These are phyloP conservation scores for Varroa destructor DNA, from an alignment of 1,140 invertebrate genomes.

Conservation along the genomic window DNA sequence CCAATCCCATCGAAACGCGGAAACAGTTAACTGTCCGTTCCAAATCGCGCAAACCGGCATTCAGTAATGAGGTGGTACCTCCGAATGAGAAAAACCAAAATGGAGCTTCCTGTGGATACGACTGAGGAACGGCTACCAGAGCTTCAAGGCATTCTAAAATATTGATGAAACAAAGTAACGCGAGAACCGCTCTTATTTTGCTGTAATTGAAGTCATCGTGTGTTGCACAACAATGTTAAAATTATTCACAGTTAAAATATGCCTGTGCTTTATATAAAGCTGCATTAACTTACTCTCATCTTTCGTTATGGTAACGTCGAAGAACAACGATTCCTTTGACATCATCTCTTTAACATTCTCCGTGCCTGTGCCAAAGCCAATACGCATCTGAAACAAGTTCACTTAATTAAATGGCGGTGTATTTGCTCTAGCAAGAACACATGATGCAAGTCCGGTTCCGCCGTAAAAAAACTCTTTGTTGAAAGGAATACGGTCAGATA, in stretches of 20 bases:
- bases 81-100: slow-evolving; percentile 25
- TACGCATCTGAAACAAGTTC: slow-evolving; percentile 19
- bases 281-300: slow-evolving; percentile 11
- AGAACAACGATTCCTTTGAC: slow-evolving; percentile 11
- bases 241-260: not conserved
- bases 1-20: too few species aligned
- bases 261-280: too few species aligned
- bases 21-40: slow-evolving; percentile 10
- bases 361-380: slow-evolving; percentile 13
- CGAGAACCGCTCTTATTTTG: not conserved
- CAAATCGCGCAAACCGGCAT: not conserved
- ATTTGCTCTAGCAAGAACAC: too few species aligned
- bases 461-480: too few species aligned
- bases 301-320: not conserved
- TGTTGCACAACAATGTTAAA: not conserved
- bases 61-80: not conserved
- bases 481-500: too few species aligned
- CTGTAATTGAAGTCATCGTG: not conserved
- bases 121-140: slow-evolving; percentile 10
- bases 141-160: not conserved
- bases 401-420: too few species aligned
- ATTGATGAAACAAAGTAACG: not conserved
- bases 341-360: slow-evolving; percentile 16
- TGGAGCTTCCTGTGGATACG: slow-evolving; percentile 20
- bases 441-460: too few species aligned